Conservation (phyloP, 2,888 invertebrate genomes). For the Julus scandinavius region DNA sequence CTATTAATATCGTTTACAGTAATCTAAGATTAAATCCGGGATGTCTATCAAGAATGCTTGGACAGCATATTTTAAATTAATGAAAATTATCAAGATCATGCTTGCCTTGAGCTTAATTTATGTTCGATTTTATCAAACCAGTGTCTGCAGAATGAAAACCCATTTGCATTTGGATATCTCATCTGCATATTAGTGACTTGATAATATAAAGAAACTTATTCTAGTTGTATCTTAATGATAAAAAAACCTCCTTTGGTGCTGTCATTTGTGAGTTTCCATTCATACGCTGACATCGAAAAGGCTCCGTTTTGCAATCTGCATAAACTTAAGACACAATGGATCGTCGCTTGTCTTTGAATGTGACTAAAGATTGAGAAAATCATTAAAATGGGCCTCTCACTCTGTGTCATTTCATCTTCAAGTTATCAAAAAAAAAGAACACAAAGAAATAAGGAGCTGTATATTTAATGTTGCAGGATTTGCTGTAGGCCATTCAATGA, state of each 20-base stretch:
- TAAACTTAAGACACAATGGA: conserved; percentile 23
- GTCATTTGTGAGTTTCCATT: conserved; percentile 33
- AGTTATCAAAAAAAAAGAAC: conserved; percentile 5
- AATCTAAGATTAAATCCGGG: neutral
- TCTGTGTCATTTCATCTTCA: neutral
- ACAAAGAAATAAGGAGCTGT: conserved; percentile 31
- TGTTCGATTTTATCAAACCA: neutral
- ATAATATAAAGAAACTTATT: neutral
- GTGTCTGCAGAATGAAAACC: neutral
- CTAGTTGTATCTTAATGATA: neutral
- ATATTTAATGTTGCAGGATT: conserved; percentile 10
- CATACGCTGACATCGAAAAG: neutral
- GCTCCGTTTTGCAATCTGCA: neutral
- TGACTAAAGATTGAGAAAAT: conserved; percentile 27
- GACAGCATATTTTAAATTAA: neutral
- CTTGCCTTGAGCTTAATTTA: neutral
- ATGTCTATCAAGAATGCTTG: neutral
- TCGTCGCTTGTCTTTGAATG: conserved; percentile 39
- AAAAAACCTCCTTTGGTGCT: neutral
- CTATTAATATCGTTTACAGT: too few relatives aligned
- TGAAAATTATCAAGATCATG: neutral
- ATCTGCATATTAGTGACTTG: neutral
- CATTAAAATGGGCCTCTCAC: neutral
- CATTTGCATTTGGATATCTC: neutral
- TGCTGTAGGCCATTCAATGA: conserved; percentile 25